Percentiles rank a stretch among this genome's conserved stretches.
Conservation (phyloP, 1,140 invertebrate species). For the Caerostris darwini region DNA sequence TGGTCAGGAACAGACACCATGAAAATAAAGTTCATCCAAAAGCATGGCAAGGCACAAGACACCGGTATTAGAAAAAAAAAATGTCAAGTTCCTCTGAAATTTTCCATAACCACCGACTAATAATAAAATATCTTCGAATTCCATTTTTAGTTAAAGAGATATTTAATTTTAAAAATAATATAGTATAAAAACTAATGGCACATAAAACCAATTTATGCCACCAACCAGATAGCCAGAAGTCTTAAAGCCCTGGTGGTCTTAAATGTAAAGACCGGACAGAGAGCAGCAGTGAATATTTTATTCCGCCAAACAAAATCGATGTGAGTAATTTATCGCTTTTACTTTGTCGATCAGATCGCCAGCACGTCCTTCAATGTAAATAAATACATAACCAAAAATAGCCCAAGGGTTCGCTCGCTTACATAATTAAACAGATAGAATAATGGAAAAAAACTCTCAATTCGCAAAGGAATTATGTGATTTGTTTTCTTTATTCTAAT, state of each 20-base stretch:
- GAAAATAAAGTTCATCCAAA: conserved; percentile 83
- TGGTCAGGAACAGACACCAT: conserved; percentile 84
- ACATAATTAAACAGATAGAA: background rate
- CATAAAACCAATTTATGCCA: too few species aligned
- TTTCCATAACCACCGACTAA: conserved; percentile 85
- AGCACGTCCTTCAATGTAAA: background rate
- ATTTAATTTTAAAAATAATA: too few species aligned
- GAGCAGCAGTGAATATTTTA: background rate
- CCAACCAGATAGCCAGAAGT: background rate
- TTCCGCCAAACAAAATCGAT: background rate
- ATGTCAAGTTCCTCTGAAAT: conserved; percentile 83
- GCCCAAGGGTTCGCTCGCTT: background rate
- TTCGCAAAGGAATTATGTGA: background rate
- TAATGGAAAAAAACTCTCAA: background rate
- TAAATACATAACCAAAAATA: background rate
- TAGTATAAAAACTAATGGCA: background rate
- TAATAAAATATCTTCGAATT: conserved; percentile 84
- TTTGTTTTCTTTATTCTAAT: background rate
- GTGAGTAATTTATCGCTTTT: background rate
- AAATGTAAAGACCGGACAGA: background rate
- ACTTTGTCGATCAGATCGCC: background rate
- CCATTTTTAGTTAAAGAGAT: conserved; percentile 81
- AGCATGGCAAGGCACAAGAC: conserved; percentile 65
- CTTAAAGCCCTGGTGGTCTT: background rate
- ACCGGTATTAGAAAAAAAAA: conserved; percentile 76